Evolutionary conservation across 2,797 vertebrate species (phyloP), one percentile per base, ranked within the genome.

Genomic region (Anableps anableps): DNA sequence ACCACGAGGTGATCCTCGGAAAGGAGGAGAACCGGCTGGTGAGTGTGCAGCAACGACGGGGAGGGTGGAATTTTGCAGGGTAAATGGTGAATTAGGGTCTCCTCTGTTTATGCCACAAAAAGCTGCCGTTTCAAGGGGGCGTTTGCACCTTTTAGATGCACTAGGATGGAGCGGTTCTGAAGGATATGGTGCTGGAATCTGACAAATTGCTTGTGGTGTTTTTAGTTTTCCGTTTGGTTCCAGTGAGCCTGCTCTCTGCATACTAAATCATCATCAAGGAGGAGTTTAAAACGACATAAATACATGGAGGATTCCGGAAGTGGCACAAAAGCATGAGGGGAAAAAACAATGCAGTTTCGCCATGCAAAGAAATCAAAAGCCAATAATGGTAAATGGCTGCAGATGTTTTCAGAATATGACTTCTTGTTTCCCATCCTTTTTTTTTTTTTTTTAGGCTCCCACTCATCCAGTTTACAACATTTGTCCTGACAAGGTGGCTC

Each of bases 401-500:
- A 55, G 53, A 55, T 55, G 11, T n/a, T 55, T 55, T n/a, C n/a
- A n/a, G n/a, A n/a, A n/a, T n/a, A n/a, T n/a, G n/a, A n/a, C n/a
- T n/a, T n/a, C n/a, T n/a, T n/a, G n/a, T 26, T 55, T 55, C 23
- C 17, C 51, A 23, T 55, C 23, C 11, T 62, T 43, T 45, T 8
- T 23, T 77, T 77, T 26, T 72, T 5, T 5, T 5, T 62, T 58
- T 13, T 81, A 99, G 98, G 97, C 97, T 74, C 95, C 97, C 16
- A 99, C 97, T 1, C 97, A 99, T 88, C 98, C 98, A 0, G 97
- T 99, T 71, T 99, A 99, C 96, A 99, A 99, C 92, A 97, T 99
- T n/a, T 93, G 95, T 71, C 98, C 98, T 0, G 97, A 97, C 81
- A 99, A 97, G 91, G 98, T 99, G 83, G 95, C 95, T 76, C 93